These are phyloP conservation scores for Cryptotermes secundus DNA, from an alignment of 1,140 invertebrate genomes.

Conservation along the genomic window DNA sequence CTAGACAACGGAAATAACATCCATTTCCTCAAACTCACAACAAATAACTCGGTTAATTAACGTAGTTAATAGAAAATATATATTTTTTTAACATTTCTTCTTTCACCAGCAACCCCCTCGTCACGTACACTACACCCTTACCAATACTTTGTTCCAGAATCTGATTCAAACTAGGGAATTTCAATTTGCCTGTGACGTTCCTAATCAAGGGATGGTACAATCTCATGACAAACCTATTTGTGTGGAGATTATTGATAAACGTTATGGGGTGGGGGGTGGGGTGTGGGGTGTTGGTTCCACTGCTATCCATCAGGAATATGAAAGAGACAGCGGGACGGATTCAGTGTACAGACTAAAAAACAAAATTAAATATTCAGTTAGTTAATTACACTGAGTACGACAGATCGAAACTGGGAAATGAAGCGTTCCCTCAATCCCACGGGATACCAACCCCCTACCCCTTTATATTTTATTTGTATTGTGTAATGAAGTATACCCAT, in stretches of 20 bases:
- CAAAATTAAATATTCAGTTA: slow-evolving; percentile 15
- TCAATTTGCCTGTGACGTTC: background rate
- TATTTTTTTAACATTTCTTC: background rate
- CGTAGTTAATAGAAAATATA: background rate
- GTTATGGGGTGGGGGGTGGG: background rate
- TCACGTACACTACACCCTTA: background rate
- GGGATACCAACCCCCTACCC: background rate
- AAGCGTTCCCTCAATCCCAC: background rate
- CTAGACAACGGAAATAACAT: background rate
- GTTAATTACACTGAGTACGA: background rate
- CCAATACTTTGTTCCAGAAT: background rate
- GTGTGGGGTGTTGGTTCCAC: background rate
- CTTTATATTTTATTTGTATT: background rate
- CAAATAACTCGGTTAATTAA: background rate
- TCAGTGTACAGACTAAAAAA: background rate
- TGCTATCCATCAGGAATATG: slow-evolving; percentile 4
- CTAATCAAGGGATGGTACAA: background rate
- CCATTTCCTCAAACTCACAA: background rate
- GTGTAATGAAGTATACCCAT: background rate
- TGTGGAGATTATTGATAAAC: slow-evolving; percentile 14
- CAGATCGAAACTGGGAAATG: background rate
- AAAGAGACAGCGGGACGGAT: background rate
- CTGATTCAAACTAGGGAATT: background rate
- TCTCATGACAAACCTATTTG: slow-evolving; percentile 19
- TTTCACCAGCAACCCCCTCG: background rate